phyloP scores from a whole-genome alignment of 2,113 vertebrate species.

The Odontesthes bonariensis region DNA sequence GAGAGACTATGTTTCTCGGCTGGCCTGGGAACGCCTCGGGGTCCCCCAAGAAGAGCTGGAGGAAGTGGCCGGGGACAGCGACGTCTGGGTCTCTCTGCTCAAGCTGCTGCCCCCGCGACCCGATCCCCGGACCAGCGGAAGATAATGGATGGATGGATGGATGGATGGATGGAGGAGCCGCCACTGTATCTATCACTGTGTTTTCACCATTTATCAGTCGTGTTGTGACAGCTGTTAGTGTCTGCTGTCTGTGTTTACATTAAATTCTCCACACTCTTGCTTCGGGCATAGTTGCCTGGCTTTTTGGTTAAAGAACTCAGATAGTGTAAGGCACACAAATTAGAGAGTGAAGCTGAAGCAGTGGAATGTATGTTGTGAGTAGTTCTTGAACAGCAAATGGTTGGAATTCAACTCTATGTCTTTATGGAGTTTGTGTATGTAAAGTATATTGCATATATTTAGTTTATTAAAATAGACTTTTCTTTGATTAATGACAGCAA shows the following conservation, averaged over 20 bases:
- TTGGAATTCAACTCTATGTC: not conserved
- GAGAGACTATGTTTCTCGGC: no score
- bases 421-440: not conserved
- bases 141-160: no score
- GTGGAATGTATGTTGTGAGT: not conserved
- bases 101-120: no score
- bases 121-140: no score
- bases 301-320: conserved; percentile 33
- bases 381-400: no score
- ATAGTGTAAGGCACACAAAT: not conserved
- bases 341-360: conserved; percentile 13
- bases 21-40: no score
- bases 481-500: no score
- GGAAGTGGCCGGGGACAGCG: no score
- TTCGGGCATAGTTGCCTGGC: not conserved
- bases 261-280: conserved; percentile 9
- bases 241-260: conserved; percentile 23
- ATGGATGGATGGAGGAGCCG: no score
- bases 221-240: not conserved
- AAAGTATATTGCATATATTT: not conserved
- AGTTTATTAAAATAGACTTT: no score
- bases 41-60: no score
- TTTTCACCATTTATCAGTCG: conserved; percentile 28
- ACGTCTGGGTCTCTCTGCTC: no score
- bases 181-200: conserved; percentile 37